These are phyloP conservation scores for Pedionomus torquatus DNA, from an alignment of 2,113 vertebrate genomes.

Conservation along the genomic window DNA sequence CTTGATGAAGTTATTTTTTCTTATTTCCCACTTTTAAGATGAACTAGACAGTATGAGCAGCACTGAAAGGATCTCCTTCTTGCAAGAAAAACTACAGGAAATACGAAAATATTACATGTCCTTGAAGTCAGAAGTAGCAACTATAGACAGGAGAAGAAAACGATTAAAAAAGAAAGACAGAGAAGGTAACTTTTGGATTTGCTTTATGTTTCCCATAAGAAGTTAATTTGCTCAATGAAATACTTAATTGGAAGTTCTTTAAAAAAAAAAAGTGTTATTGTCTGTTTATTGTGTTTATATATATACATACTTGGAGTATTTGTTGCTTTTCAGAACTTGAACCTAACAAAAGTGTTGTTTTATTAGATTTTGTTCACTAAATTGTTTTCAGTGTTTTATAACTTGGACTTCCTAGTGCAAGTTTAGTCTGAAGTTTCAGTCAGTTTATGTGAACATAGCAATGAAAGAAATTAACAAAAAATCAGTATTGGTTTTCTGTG, in stretches of 20 bases:
- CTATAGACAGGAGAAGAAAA: conserved; percentile 95
- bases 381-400: not conserved
- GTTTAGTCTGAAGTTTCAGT: not conserved
- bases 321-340: not conserved
- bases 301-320: not conserved
- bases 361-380: no score
- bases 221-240: not conserved
- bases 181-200: conserved; percentile 89
- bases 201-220: not conserved
- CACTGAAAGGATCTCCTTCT: conserved; percentile 92
- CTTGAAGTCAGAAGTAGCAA: conserved; percentile 97
- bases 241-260: not conserved
- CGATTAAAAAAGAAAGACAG: conserved; percentile 98
- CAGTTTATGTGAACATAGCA: not conserved
- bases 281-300: not conserved
- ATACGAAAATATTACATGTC: conserved; percentile 98
- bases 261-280: not conserved
- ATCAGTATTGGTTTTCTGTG: accelerated
- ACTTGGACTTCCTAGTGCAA: not conserved
- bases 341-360: not conserved
- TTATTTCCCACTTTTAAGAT: conserved; percentile 71
- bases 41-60: conserved; percentile 94
- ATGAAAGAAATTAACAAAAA: not conserved
- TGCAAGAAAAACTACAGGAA: conserved; percentile 98
- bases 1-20: not conserved